Percentiles rank a stretch among this genome's conserved stretches.
phyloP scores from a whole-genome alignment of 2,113 vertebrate species.

The Dipodomys spectabilis region DNA sequence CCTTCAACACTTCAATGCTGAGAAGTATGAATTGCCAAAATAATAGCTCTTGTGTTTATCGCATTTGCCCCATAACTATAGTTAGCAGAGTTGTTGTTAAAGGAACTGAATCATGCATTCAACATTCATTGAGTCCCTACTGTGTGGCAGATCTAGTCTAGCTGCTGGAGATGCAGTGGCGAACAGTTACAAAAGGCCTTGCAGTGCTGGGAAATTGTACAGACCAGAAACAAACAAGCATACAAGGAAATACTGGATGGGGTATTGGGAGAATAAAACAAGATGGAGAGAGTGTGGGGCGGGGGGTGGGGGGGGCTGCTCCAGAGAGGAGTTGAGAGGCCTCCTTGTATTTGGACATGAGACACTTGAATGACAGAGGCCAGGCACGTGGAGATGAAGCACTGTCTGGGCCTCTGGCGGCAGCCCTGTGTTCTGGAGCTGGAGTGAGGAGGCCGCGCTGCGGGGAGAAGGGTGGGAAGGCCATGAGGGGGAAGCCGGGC shows the following conservation, averaged over 20 bases:
- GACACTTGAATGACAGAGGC: background rate
- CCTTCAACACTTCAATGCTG: background rate
- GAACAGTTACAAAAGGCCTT: background rate
- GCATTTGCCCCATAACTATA: background rate
- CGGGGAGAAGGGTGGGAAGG: background rate
- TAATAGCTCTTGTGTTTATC: background rate
- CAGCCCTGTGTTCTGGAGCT: background rate
- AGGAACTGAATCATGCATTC: background rate
- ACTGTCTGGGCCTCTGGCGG: background rate
- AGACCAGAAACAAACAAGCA: background rate
- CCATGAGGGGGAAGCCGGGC: background rate
- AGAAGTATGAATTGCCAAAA: conserved; percentile 5
- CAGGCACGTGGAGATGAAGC: background rate
- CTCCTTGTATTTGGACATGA: background rate
- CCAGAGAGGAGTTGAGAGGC: background rate
- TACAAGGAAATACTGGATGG: background rate
- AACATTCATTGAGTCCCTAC: background rate
- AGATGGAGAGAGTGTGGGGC: background rate
- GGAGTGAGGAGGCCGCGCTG: background rate
- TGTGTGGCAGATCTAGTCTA: background rate
- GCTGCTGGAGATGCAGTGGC: background rate
- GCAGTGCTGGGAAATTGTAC: background rate
- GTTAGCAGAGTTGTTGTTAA: background rate
- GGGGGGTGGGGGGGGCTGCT: background rate
- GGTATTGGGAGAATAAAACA: background rate